Base-by-base conservation (phyloP, 1,140 invertebrate species). In the Triops longicaudatus region DNA sequence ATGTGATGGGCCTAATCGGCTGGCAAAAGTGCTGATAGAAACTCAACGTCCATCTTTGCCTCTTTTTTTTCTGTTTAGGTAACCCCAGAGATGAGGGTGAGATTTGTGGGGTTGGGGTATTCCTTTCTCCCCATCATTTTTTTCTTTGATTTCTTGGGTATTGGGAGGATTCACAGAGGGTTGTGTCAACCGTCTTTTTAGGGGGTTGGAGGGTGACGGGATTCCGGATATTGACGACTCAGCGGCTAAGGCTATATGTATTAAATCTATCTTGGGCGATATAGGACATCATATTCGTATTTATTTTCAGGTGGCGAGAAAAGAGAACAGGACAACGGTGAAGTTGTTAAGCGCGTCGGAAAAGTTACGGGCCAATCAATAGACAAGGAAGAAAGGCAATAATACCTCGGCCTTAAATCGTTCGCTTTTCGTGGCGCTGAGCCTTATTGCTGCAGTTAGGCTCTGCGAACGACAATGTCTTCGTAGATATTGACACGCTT, bases 1-100 rank as follows among this genome's bases (percentile, higher is more conserved):
- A 63, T 63, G 50, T 63, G 50, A 63, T 63, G 50, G 50, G 50
- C 50, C 50, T 63, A 63, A 63, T 63, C 50, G 50, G 14, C 50
- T 63, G 50, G 50, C 50, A 63, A 63, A 63, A 63, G 50, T 63
- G 50, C 50, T 63, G 50, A 63, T 63, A 63, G 50, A 63, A 63
- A 63, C 50, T 3, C 50, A 63, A 63, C 50, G 50, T 63, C 50
- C 50, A 63, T 63, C 50, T 63, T 63, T 63, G 4, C 50, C 17
- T 11, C 14, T 2, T 63, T 63, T 22, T 63, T 63, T 63, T n/a
- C 14, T 63, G 6, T 63, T 63, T 63, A 37, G 31, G 31, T 37
- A 37, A 37, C 31, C n/a, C 31, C 31, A 37, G 31, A 37, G 31
- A 37, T 37, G 31, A 37, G 31, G 31, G 31, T 37, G 31, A 37